These are phyloP conservation scores for Pygmarrhopalites habei DNA, from an alignment of 1,140 invertebrate species.

Conservation along the genomic window DNA sequence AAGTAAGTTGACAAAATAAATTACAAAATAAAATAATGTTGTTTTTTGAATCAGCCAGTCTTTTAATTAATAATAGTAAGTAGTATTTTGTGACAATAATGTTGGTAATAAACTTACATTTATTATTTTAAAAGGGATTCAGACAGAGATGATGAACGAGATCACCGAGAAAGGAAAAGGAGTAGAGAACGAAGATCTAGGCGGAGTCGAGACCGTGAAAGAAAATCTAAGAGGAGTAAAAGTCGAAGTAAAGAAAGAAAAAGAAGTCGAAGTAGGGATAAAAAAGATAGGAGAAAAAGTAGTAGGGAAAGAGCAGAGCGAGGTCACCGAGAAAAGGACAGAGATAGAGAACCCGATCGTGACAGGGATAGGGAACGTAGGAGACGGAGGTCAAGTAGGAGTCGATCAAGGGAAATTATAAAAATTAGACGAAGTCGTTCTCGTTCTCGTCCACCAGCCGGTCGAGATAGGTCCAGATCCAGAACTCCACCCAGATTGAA, in stretches of 20 bases:
- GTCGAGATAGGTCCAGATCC: constrained; percentile 45
- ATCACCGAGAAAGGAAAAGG: background rate
- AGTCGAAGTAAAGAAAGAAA: constrained; percentile 36
- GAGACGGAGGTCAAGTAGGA: constrained; percentile 44
- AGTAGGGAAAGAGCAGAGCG: constrained; percentile 39
- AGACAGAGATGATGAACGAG: constrained; percentile 13
- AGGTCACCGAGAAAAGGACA: constrained; percentile 44
- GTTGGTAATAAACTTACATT: no score
- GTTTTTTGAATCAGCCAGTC: no score
- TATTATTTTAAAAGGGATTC: no score
- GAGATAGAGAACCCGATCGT: constrained; percentile 46
- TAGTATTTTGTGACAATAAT: no score
- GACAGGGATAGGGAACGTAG: constrained; percentile 40
- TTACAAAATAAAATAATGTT: no score
- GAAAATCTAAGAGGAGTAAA: constrained; percentile 33
- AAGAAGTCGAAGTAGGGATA: constrained; percentile 25
- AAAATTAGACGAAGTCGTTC: constrained; percentile 46
- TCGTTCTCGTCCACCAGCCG: constrained; percentile 38
- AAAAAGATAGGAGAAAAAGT: constrained; percentile 16
- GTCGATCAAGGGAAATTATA: constrained; percentile 33
- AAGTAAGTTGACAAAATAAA: constrained; percentile 12
- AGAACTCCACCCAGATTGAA: constrained; percentile 38
- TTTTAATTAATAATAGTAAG: no score
- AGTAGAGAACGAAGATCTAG: constrained; percentile 39
- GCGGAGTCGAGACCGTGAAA: constrained; percentile 41